A percentile compares a stretch with the other conserved stretches of the same genome.
These are phyloP conservation scores for Poeciliopsis gracilis DNA, from an alignment of 2,797 vertebrate species.

Conservation along the genomic window DNA sequence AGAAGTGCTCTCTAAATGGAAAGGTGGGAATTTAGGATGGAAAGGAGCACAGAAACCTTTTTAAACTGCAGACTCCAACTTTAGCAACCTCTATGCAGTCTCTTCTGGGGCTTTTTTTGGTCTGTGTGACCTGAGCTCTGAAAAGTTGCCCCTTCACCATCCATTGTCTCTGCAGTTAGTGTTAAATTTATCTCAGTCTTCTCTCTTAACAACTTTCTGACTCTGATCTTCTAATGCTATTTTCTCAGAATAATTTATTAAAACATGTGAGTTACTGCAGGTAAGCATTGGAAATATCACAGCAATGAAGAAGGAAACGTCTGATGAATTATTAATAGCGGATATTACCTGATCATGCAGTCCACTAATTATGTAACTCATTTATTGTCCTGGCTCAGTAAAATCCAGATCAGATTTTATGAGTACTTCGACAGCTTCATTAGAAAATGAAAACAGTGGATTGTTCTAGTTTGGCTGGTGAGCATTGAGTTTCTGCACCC, in stretches of 20 bases:
- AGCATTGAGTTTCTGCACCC: background rate
- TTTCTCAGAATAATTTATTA: background rate
- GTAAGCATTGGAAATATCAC: background rate
- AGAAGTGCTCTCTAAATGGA: slow-evolving; percentile 33
- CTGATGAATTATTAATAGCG: slow-evolving; percentile 2
- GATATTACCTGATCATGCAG: slow-evolving; percentile 6
- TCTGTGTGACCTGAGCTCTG: slow-evolving; percentile 25
- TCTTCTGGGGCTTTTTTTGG: slow-evolving; percentile 27
- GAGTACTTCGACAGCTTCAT: background rate
- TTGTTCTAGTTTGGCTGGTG: background rate
- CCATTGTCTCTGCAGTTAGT: slow-evolving; percentile 27
- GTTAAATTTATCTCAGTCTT: slow-evolving; percentile 16
- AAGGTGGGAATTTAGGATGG: slow-evolving; percentile 34
- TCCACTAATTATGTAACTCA: slow-evolving; percentile 8
- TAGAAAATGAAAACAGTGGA: background rate
- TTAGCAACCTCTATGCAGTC: slow-evolving; percentile 20
- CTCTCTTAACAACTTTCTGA: background rate
- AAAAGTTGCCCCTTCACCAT: slow-evolving; percentile 9
- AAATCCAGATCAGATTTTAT: background rate
- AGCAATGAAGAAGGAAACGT: background rate
- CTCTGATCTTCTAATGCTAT: background rate
- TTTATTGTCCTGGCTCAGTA: slow-evolving; percentile 2
- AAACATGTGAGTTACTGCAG: background rate
- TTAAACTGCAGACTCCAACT: slow-evolving; percentile 16
- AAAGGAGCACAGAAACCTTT: slow-evolving; percentile 15